These are phyloP conservation scores for Tauraco erythrolophus DNA, from an alignment of 2,113 vertebrate species.

Conservation along the genomic window DNA sequence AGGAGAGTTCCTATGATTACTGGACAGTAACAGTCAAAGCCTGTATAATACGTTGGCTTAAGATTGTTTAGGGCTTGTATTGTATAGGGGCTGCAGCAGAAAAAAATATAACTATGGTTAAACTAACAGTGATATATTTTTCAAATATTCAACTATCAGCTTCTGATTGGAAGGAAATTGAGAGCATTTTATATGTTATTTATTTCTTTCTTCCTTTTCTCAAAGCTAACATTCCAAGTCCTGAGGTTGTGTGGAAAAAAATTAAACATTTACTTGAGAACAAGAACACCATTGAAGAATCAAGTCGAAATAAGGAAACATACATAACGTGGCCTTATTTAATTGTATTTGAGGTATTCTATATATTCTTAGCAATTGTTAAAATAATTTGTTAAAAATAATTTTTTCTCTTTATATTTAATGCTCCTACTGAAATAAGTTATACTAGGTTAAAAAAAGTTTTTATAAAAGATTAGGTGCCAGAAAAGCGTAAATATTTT, in stretches of 20 bases:
- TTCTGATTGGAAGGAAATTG: not conserved
- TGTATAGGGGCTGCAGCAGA: not conserved
- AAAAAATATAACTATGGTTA: not conserved
- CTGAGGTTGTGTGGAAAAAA: not conserved
- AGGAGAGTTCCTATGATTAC: accelerated
- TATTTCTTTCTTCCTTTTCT: not conserved
- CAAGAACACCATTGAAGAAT: not conserved
- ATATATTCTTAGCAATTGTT: not conserved
- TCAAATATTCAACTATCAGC: not conserved
- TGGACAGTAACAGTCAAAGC: not conserved
- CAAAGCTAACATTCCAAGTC: not conserved
- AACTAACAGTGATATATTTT: not conserved
- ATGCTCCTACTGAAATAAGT: not conserved
- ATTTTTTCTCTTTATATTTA: not conserved
- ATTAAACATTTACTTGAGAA: not conserved
- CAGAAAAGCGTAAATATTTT: not conserved
- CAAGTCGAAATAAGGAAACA: not conserved
- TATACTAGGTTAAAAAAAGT: accelerated
- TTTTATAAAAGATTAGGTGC: not conserved
- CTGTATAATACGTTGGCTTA: not conserved
- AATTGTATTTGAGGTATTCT: not conserved
- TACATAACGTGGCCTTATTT: not conserved
- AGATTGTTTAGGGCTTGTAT: not conserved
- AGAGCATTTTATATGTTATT: not conserved
- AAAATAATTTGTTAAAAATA: not conserved